Evolutionary conservation across 2,888 invertebrate genomes (phyloP).

Genomic region (Euspilapteryx auroguttella): DNA sequence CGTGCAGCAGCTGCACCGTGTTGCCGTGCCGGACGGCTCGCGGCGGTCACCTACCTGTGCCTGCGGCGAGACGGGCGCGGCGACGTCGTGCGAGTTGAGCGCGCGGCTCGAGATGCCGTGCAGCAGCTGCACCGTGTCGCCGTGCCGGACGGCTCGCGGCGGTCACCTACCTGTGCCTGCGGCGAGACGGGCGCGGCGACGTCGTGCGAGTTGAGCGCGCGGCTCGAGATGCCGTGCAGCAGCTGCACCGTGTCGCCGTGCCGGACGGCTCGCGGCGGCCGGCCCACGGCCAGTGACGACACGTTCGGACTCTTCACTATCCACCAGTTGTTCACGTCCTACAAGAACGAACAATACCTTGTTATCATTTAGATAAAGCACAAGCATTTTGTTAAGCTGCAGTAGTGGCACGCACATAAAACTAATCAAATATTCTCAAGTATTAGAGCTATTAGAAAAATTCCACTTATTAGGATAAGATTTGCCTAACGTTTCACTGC

Average conservation of each 20-base stretch:
- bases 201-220: slow-evolving; percentile 93
- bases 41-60: slow-evolving; percentile 64
- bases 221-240: slow-evolving; percentile 90
- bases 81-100: slow-evolving; percentile 86
- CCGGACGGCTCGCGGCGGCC: slow-evolving; percentile 74
- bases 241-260: slow-evolving; percentile 93
- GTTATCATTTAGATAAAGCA: slow-evolving; percentile 1
- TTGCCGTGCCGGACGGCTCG: no score
- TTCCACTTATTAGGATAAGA: no score
- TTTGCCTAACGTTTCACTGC: no score
- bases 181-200: slow-evolving; percentile 94
- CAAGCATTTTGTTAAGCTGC: slow-evolving; percentile 1
- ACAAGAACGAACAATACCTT: neutral
- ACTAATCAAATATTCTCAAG: no score
- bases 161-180: slow-evolving; percentile 74
- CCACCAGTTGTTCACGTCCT: slow-evolving; percentile 99
- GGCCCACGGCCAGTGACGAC: slow-evolving; percentile 77
- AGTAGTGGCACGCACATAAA: no score
- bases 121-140: slow-evolving; percentile 67
- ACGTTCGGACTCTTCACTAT: slow-evolving; percentile 86
- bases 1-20: slow-evolving; percentile 77
- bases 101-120: slow-evolving; percentile 84
- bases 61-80: slow-evolving; percentile 82
- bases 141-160: no score
- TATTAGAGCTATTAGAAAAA: no score